Evolutionary conservation across 1,140 invertebrate species (phyloP).

Genomic region (Leptinotarsa lineolata): DNA sequence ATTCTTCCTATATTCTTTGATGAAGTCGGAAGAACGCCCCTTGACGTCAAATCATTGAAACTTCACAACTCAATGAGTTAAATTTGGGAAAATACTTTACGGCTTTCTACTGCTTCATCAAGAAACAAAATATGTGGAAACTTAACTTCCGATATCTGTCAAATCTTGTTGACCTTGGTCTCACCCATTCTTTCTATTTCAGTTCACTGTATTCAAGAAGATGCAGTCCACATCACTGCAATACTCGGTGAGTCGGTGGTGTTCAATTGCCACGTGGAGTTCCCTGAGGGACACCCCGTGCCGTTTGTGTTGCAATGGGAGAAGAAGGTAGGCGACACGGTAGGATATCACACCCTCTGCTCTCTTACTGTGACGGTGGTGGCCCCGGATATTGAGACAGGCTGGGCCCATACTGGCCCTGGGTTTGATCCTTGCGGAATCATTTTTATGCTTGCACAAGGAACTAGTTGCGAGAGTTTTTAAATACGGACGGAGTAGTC

Average conservation of each 20-base stretch:
- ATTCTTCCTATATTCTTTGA: too few relatives aligned
- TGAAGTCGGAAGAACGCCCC: too few relatives aligned
- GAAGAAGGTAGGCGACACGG: slow-evolving; percentile 95
- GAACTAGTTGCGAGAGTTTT: neutral
- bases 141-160: too few relatives aligned
- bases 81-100: too few relatives aligned
- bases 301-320: slow-evolving; percentile 97
- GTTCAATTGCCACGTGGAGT: slow-evolving; percentile 95
- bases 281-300: slow-evolving; percentile 90
- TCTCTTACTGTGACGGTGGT: slow-evolving; percentile 42
- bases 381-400: slow-evolving; percentile 9
- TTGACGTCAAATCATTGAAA: too few relatives aligned
- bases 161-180: too few relatives aligned
- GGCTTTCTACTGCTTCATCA: too few relatives aligned
- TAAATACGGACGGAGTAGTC: too few relatives aligned
- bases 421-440: slow-evolving; percentile 41
- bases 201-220: slow-evolving; percentile 69
- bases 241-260: slow-evolving; percentile 94
- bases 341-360: slow-evolving; percentile 69
- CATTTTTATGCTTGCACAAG: slow-evolving; percentile 7
- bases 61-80: too few relatives aligned
- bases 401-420: slow-evolving; percentile 14
- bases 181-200: slow-evolving; percentile 38
- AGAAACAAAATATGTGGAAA: too few relatives aligned
- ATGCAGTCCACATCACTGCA: slow-evolving; percentile 93